phyloP scores from a whole-genome alignment of 2,797 vertebrate genomes.

The Falco naumanni region DNA sequence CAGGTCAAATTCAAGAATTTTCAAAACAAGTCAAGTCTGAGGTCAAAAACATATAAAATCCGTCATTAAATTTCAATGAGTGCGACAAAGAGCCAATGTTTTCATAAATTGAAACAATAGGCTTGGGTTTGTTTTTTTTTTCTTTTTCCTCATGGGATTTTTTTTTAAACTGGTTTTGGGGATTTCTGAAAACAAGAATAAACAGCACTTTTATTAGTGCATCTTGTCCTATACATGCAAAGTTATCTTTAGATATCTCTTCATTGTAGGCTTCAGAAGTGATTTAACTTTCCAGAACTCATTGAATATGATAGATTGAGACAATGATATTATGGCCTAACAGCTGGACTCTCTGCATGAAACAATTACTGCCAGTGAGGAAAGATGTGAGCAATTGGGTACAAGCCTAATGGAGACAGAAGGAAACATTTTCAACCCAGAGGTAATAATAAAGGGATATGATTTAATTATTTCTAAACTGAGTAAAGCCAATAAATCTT shows the following conservation, averaged over 20 bases:
- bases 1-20: background rate
- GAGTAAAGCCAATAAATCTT: constrained; percentile 32
- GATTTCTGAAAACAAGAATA: background rate
- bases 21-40: background rate
- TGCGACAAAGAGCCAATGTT: background rate
- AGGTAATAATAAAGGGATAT: constrained; percentile 29
- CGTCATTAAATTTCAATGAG: background rate
- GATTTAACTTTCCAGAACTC: constrained; percentile 18
- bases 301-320: constrained; percentile 26
- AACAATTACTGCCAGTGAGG: constrained; percentile 58
- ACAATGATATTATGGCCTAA: constrained; percentile 25
- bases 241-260: background rate
- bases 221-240: background rate
- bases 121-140: background rate
- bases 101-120: background rate
- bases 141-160: background rate
- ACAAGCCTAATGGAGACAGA: constrained; percentile 59
- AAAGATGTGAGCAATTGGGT: constrained; percentile 52
- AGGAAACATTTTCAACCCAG: constrained; percentile 24
- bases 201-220: background rate
- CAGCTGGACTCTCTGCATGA: constrained; percentile 57
- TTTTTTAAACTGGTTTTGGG: background rate
- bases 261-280: constrained; percentile 19
- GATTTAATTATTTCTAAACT: constrained; percentile 55
- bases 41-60: background rate